Percentiles rank a stretch among this genome's conserved stretches.
Conservation (phyloP, 2,113 vertebrate genomes). For the Jaculus jaculus region DNA sequence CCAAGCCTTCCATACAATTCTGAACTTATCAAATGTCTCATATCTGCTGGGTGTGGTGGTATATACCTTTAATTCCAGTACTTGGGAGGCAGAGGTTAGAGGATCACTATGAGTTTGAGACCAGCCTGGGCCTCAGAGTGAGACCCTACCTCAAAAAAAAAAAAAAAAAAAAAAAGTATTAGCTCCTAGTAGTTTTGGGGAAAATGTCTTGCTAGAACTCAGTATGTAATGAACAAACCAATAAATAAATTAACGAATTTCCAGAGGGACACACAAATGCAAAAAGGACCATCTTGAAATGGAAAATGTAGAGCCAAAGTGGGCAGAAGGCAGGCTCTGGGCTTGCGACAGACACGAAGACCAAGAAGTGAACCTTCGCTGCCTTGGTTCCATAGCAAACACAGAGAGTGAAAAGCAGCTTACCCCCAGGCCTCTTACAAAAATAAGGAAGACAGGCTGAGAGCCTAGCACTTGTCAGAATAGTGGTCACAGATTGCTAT, state of each 20-base stretch:
- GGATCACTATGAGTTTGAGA: no score
- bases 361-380: neutral
- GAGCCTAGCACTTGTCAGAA: neutral
- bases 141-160: no score
- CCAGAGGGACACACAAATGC: neutral
- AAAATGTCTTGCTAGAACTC: slow-evolving; percentile 9
- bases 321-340: neutral
- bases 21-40: neutral
- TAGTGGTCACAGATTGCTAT: neutral
- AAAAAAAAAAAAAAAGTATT: neutral
- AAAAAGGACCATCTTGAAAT: neutral
- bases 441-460: neutral
- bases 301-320: neutral
- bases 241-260: neutral
- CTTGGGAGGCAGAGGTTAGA: no score
- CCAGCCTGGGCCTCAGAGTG: no score
- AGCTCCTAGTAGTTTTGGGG: neutral
- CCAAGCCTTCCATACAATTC: neutral
- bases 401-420: neutral
- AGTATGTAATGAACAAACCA: neutral
- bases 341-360: neutral
- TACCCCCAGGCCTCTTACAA: neutral
- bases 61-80: no score
- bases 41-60: neutral
- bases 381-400: neutral